Percentiles rank a stretch among this genome's conserved stretches.
Evolutionary conservation across 2,113 vertebrate species (phyloP).

Genomic region (Zosterops lateralis): DNA sequence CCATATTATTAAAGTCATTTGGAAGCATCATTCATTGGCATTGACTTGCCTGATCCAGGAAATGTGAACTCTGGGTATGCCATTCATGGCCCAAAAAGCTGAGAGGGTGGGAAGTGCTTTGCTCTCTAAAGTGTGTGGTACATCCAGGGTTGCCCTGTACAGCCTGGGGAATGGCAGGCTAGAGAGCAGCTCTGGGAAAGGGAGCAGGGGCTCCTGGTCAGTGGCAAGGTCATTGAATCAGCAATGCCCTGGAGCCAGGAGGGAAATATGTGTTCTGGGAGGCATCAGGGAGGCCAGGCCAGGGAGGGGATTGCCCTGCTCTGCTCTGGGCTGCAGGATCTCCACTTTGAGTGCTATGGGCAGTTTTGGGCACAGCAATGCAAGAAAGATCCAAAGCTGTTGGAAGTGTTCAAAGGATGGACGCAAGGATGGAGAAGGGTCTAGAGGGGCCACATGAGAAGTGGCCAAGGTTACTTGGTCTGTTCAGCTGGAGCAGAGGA

Average conservation of each 20-base stretch:
- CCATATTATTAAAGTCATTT: not conserved
- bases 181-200: not conserved
- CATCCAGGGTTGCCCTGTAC: not conserved
- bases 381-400: not conserved
- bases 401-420: not conserved
- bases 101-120: not conserved
- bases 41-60: not conserved
- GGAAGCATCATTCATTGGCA: not conserved
- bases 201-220: not conserved
- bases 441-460: not conserved
- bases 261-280: not conserved
- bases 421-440: not conserved
- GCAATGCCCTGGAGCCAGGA: not conserved
- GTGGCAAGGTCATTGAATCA: not conserved
- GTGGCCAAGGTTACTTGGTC: not conserved
- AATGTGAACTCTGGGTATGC: not conserved
- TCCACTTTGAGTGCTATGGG: not conserved
- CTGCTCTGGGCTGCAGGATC: accelerated
- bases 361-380: not conserved
- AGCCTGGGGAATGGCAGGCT: not conserved
- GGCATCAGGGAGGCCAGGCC: not conserved
- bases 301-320: not conserved
- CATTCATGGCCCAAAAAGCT: not conserved
- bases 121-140: not conserved
- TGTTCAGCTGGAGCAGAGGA: not conserved